phyloP scores from a whole-genome alignment of 1,140 invertebrate genomes.

The Temnothorax nylanderi region DNA sequence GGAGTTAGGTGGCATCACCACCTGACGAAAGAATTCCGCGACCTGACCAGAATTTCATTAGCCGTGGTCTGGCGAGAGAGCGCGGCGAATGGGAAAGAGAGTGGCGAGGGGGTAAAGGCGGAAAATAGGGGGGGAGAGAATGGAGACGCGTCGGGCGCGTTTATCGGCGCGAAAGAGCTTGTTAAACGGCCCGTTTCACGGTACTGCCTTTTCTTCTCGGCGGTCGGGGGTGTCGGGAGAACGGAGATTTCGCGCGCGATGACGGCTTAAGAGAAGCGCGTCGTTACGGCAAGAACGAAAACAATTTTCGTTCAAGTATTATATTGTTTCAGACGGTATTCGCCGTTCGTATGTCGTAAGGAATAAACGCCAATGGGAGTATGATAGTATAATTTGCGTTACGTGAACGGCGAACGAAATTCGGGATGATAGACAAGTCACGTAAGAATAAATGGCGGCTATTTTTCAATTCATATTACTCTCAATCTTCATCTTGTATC shows the following conservation, averaged over 20 bases:
- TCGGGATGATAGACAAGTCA: constrained; percentile 12
- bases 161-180: constrained; percentile 76
- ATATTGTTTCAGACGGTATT: constrained; percentile 31
- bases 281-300: constrained; percentile 47
- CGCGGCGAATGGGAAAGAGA: constrained; percentile 61
- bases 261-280: constrained; percentile 45
- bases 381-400: neutral
- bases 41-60: constrained; percentile 84
- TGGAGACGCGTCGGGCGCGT: constrained; percentile 65
- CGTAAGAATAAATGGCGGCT: neutral
- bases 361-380: neutral
- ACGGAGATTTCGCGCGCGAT: constrained; percentile 59
- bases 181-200: constrained; percentile 70
- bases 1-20: constrained; percentile 76
- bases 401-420: neutral
- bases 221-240: constrained; percentile 9
- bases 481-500: neutral
- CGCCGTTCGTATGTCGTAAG: constrained; percentile 10
- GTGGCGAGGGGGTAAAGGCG: neutral
- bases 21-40: constrained; percentile 84
- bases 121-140: constrained; percentile 15
- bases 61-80: constrained; percentile 65
- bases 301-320: constrained; percentile 46
- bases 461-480: neutral
- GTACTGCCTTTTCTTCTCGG: constrained; percentile 44